Conservation (phyloP, 1,140 invertebrate species). For the Saxidomus purpurata region DNA sequence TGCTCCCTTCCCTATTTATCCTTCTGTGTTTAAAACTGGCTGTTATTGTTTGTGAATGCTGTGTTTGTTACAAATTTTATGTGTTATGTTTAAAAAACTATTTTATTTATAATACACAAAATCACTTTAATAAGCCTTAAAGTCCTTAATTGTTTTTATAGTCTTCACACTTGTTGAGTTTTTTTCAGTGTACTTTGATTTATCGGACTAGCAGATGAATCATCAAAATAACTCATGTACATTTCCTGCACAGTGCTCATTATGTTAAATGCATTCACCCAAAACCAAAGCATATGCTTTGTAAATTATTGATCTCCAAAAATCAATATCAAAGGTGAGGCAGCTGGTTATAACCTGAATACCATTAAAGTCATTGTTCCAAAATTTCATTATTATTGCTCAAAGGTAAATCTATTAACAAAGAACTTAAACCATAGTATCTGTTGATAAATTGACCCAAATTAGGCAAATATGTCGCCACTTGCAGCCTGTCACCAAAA, state of each 20-base stretch:
- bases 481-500: constrained; percentile 30
- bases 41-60: too few species aligned
- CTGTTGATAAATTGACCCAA: constrained; percentile 23
- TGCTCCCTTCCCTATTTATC: too few species aligned
- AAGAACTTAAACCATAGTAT: not conserved
- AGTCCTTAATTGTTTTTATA: too few species aligned
- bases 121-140: too few species aligned
- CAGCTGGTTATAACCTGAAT: not conserved
- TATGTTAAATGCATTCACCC: constrained; percentile 30
- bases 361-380: not conserved
- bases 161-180: too few species aligned
- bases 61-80: too few species aligned
- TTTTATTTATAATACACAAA: too few species aligned
- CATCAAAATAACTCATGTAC: not conserved
- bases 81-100: too few species aligned
- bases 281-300: constrained; percentile 54
- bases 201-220: not conserved
- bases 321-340: constrained; percentile 57
- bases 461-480: constrained; percentile 4
- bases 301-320: constrained; percentile 49
- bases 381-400: not conserved
- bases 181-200: too few species aligned
- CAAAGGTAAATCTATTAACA: constrained; percentile 2
- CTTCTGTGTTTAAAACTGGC: too few species aligned
- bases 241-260: not conserved